Base-by-base conservation (phyloP, 1,140 invertebrate species). In the Tetramorium parvispinum region DNA sequence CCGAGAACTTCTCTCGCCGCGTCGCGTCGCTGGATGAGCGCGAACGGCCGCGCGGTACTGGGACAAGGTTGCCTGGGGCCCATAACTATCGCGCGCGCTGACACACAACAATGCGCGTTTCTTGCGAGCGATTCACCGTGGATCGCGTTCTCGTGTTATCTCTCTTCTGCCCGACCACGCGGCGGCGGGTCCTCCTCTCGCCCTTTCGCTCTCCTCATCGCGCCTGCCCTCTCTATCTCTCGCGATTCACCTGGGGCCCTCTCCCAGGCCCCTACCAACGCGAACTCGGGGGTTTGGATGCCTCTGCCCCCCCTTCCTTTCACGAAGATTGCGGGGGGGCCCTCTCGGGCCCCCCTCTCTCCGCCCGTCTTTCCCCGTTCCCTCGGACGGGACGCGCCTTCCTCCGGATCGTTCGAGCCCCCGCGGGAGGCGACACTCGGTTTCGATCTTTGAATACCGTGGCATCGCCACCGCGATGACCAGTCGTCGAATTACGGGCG, bases 1-100 rank as follows among this genome's bases (percentile, higher is more conserved):
- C n/a, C n/a, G n/a, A 32, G 32, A 32, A 4, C 32, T 32, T 57
- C 37, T 3, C 7, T 55, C 32, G 46, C 66, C 59, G 43, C 83
- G 5, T 59, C 10, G 49, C 51, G 65, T 32, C 11, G 43, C 43
- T 66, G 73, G 75, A 85, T 82, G 87, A 68, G 63, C 86, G 53
- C 71, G 70, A 77, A n/a, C 87, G 86, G 53, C 76, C 88, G 6
- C 90, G 89, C 91, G 93, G 90, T 93, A 95, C 93, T 94, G 94
- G 93, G 94, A 95, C 94, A 95, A 95, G 94, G 94, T 94, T 95
- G 94, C 91, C 92, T 88, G 91, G 91, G 93, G 91, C 91, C 93
- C 93, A 94, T 94, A 94, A 94, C 93, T 94, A 94, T 94, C 93
- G 91, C 18, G 68, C 85, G 87, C 88, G 91, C 91, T 93, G 91